These are phyloP conservation scores for Brachyopa scutellaris DNA, from an alignment of 2,888 invertebrate species.

Conservation along the genomic window DNA sequence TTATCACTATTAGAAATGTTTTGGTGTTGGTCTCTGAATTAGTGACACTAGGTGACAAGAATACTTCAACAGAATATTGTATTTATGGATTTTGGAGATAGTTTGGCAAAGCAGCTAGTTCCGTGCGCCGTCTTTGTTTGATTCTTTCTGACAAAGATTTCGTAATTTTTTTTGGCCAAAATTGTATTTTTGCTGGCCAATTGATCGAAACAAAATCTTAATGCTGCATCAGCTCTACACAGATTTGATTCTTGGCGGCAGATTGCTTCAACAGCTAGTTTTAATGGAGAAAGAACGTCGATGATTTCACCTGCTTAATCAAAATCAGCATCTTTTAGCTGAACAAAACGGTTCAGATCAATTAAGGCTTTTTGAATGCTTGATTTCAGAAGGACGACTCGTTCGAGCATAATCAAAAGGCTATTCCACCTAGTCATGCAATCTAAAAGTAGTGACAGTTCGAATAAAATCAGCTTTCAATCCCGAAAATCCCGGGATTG, in stretches of 20 bases:
- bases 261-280: too few relatives aligned
- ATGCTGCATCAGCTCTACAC: too few relatives aligned
- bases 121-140: constrained; percentile 1
- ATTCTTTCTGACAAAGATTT: constrained; percentile 5
- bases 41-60: background rate
- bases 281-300: too few relatives aligned
- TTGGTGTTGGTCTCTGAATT: background rate
- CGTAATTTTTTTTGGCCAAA: constrained; percentile 4
- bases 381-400: background rate
- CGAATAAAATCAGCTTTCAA: too few relatives aligned
- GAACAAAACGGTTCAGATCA: background rate
- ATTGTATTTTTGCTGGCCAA: background rate
- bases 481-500: too few relatives aligned
- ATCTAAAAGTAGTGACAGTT: background rate
- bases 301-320: too few relatives aligned
- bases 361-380: background rate
- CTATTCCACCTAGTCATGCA: background rate
- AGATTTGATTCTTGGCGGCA: too few relatives aligned
- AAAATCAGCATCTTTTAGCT: too few relatives aligned
- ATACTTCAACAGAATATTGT: background rate
- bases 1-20: background rate
- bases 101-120: constrained; percentile 1
- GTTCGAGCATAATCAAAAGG: background rate
- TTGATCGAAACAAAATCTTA: background rate
- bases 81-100: background rate